Evolutionary conservation across 1,140 invertebrate species (phyloP).

Genomic region (Sogatella furcifera): DNA sequence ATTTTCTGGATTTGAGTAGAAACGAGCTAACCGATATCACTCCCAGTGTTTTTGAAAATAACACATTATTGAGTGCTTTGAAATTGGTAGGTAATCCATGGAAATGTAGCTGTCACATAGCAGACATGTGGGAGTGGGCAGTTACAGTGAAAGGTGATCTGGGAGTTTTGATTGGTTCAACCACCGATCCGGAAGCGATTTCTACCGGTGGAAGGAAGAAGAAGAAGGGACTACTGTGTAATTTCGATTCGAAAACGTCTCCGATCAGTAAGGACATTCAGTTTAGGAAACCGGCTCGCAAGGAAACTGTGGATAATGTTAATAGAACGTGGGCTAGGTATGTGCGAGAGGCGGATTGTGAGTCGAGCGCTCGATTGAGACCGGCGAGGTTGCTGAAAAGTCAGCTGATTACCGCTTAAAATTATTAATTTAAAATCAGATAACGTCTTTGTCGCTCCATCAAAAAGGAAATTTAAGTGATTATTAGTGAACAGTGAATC

Average conservation of each 20-base stretch:
- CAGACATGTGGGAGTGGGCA: conserved; percentile 62
- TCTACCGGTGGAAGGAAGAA: conserved; percentile 43
- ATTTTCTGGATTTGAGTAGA: conserved; percentile 49
- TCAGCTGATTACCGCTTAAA: no score
- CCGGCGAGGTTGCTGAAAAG: background rate
- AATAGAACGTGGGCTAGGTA: conserved; percentile 56
- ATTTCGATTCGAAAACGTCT: conserved; percentile 46
- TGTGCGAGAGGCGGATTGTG: conserved; percentile 53
- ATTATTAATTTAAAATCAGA: no score
- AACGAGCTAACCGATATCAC: conserved; percentile 50
- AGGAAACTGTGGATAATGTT: conserved; percentile 42
- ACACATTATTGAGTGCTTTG: conserved; percentile 43
- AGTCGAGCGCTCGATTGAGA: conserved; percentile 25
- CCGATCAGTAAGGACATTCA: conserved; percentile 39
- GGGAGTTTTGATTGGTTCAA: conserved; percentile 50
- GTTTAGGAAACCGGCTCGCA: conserved; percentile 38
- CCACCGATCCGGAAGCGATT: conserved; percentile 44
- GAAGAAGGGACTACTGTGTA: conserved; percentile 50
- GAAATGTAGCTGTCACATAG: conserved; percentile 54
- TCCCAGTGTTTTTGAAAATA: conserved; percentile 39
- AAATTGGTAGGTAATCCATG: conserved; percentile 58
- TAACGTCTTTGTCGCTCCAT: no score
- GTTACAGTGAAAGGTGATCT: conserved; percentile 49
- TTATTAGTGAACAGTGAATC: no score
- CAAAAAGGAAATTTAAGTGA: no score